These are phyloP conservation scores for Drosophila aff. DNA, from an alignment of 1,140 invertebrate genomes.

Conservation along the genomic window DNA sequence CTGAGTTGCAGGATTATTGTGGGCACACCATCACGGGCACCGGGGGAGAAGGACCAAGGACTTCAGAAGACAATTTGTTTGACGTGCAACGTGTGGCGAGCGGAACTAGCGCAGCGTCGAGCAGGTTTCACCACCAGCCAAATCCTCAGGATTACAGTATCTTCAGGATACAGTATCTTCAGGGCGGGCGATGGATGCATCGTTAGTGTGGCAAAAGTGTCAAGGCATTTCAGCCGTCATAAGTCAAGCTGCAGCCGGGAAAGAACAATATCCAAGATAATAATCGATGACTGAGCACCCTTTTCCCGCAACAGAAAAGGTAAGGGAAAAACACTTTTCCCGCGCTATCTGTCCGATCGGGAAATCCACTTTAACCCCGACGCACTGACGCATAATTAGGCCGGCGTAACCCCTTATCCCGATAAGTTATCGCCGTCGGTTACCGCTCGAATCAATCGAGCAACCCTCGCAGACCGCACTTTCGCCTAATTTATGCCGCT, in stretches of 20 bases:
- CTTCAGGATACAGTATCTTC: slow-evolving; percentile 20
- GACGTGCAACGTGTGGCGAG: slow-evolving; percentile 78
- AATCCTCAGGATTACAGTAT: slow-evolving; percentile 41
- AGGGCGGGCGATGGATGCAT: slow-evolving; percentile 23
- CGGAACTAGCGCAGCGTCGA: slow-evolving; percentile 61
- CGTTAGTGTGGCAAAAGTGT: slow-evolving; percentile 45
- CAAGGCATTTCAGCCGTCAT: slow-evolving; percentile 37
- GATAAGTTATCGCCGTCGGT: slow-evolving; percentile 34
- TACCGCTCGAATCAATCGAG: slow-evolving; percentile 46
- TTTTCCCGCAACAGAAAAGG: not conserved
- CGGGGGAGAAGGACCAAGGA: not conserved
- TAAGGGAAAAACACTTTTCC: slow-evolving; percentile 14
- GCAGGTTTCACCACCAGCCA: slow-evolving; percentile 49
- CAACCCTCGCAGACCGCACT: slow-evolving; percentile 61
- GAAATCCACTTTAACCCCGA: slow-evolving; percentile 41
- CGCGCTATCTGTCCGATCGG: slow-evolving; percentile 22
- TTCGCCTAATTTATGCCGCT: slow-evolving; percentile 79
- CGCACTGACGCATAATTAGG: slow-evolving; percentile 69
- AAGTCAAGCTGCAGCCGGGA: slow-evolving; percentile 14
- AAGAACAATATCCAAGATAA: slow-evolving; percentile 32
- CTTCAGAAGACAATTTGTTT: slow-evolving; percentile 74
- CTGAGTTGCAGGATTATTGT: slow-evolving; percentile 81
- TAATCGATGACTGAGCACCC: slow-evolving; percentile 29
- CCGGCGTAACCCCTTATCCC: slow-evolving; percentile 45
- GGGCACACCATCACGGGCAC: slow-evolving; percentile 13